Conservation (phyloP, 2,797 vertebrate species). For the Pipistrellus pipistrellus region DNA sequence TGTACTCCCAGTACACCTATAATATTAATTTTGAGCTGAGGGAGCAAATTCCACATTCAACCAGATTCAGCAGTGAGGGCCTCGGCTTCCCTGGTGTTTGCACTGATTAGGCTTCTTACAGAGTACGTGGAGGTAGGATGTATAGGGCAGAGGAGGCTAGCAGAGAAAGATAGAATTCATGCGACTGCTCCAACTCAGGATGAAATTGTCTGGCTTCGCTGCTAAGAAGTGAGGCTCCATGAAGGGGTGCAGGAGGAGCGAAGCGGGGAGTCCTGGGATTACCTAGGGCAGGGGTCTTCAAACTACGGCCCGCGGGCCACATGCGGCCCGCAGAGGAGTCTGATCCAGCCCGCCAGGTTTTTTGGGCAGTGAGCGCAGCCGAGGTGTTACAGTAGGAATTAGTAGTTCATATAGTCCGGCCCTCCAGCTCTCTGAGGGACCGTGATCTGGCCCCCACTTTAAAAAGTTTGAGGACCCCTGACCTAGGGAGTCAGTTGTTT, state of each 20-base stretch:
- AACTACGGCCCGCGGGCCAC: no score
- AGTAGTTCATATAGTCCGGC: no score
- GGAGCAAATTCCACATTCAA: slow-evolving; percentile 67
- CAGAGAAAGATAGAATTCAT: slow-evolving; percentile 35
- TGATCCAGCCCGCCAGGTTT: no score
- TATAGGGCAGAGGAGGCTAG: not conserved
- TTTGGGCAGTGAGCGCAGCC: no score
- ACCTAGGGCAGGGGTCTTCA: no score
- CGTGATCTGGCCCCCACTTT: no score
- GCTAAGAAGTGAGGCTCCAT: not conserved
- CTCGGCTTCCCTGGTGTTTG: slow-evolving; percentile 53
- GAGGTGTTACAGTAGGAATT: no score
- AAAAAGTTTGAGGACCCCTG: no score
- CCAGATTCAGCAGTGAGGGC: slow-evolving; percentile 73
- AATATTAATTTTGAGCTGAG: slow-evolving; percentile 62
- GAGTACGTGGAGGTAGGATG: slow-evolving; percentile 45
- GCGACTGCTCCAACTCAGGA: not conserved
- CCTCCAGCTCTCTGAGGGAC: no score
- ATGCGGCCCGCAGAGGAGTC: no score
- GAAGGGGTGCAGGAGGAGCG: not conserved
- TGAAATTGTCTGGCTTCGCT: slow-evolving; percentile 39
- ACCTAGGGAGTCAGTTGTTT: not conserved
- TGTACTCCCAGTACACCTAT: not conserved
- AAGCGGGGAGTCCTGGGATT: not conserved
- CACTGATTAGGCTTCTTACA: slow-evolving; percentile 48